A percentile compares a stretch with the other conserved stretches of the same genome.
phyloP scores from a whole-genome alignment of 2,888 invertebrate species.

The Rhorus exstirpatorius region DNA sequence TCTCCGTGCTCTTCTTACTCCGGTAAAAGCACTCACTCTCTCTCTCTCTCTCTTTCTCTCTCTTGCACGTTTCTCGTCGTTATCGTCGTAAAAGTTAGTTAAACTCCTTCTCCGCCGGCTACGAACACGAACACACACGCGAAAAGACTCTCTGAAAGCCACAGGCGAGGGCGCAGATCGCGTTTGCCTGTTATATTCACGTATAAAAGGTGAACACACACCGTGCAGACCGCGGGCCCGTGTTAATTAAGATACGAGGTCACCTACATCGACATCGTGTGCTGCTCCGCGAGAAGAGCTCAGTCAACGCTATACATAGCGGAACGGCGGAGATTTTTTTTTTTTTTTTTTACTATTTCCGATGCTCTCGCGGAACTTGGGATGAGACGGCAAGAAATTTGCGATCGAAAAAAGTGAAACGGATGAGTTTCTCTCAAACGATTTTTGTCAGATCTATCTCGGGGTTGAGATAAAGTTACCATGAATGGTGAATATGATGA shows the following conservation, averaged over 20 bases:
- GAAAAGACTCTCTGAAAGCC: slow-evolving; percentile 21
- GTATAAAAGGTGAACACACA: slow-evolving; percentile 47
- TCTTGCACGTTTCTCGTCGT: slow-evolving; percentile 45
- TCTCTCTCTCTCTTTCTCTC: background rate
- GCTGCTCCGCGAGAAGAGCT: slow-evolving; percentile 30
- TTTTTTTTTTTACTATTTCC: background rate
- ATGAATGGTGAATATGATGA: no score
- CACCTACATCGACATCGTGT: slow-evolving; percentile 81
- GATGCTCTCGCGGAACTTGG: slow-evolving; percentile 16
- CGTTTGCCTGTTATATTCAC: slow-evolving; percentile 40
- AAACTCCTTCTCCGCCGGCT: slow-evolving; percentile 73
- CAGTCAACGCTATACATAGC: slow-evolving; percentile 33
- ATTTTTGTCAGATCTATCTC: no score
- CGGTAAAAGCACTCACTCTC: slow-evolving; percentile 22
- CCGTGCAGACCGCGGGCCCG: slow-evolving; percentile 71
- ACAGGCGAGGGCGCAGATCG: slow-evolving; percentile 50
- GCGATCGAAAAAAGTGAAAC: background rate
- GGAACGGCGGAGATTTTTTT: slow-evolving; percentile 40
- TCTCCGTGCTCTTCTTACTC: slow-evolving; percentile 31
- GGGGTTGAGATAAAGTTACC: no score
- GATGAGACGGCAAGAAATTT: background rate
- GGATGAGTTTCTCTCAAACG: no score
- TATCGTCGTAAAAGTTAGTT: slow-evolving; percentile 79
- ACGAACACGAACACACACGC: background rate
- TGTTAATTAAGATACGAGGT: slow-evolving; percentile 83